These are phyloP conservation scores for Rhopalosiphum maidis DNA, from an alignment of 1,140 invertebrate genomes.

Conservation along the genomic window DNA sequence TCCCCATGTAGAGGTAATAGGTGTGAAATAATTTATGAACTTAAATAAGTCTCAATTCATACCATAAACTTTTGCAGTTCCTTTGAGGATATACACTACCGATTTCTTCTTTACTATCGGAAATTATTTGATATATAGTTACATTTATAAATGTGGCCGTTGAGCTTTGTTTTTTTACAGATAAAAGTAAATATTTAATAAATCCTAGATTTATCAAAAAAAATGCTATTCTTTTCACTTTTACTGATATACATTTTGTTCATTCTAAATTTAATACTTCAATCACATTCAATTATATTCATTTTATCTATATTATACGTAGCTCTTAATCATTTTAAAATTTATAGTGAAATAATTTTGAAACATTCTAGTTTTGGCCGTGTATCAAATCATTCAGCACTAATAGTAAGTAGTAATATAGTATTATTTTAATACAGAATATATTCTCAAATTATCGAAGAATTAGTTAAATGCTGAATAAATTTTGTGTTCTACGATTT, in stretches of 20 bases:
- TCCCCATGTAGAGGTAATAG: background rate
- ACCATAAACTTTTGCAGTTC: background rate
- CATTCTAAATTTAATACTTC: background rate
- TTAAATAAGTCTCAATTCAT: background rate
- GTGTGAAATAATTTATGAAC: background rate
- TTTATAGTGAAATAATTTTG: background rate
- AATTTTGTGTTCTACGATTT: too few relatives aligned
- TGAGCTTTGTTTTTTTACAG: background rate
- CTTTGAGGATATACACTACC: background rate
- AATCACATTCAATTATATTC: too few relatives aligned
- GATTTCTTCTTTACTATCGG: background rate
- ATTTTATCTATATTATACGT: background rate
- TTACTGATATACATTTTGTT: background rate
- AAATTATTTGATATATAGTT: background rate
- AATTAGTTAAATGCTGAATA: too few relatives aligned
- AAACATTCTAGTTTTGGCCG: background rate
- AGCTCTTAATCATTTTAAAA: background rate
- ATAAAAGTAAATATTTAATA: background rate
- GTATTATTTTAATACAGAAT: background rate
- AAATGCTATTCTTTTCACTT: background rate
- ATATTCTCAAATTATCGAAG: background rate
- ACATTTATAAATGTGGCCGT: background rate
- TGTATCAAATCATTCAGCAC: background rate
- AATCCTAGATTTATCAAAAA: background rate
- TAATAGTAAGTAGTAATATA: background rate